phyloP scores from a whole-genome alignment of 2,113 vertebrate species.

The Xerus inauris region DNA sequence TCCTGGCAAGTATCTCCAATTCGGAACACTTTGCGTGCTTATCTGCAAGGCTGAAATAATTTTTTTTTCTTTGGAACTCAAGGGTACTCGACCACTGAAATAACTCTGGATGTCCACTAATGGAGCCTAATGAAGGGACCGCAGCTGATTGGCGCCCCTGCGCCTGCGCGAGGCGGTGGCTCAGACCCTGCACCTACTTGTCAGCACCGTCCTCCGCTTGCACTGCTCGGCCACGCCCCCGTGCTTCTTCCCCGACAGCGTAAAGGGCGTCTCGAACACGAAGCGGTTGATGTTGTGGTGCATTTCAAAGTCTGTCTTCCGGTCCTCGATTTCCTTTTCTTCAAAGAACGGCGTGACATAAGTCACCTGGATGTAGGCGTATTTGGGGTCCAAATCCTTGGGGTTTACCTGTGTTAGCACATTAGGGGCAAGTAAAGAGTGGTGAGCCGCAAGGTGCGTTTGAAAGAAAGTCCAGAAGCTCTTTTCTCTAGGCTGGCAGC shows the following conservation, averaged over 20 bases:
- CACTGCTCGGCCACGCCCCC: constrained; percentile 98
- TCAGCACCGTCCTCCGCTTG: constrained; percentile 96
- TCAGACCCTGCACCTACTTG: constrained; percentile 87
- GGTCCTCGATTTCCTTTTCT: constrained; percentile 95
- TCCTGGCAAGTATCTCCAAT: not conserved
- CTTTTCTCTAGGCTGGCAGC: not conserved
- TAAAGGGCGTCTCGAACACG: constrained; percentile 98
- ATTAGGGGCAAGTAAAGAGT: not conserved
- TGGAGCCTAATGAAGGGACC: fast-evolving
- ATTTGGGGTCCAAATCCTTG: constrained; percentile 96
- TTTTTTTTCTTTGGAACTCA: too few species aligned
- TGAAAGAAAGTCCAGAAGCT: not conserved
- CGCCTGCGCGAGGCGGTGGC: not conserved
- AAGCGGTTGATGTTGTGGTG: constrained; percentile 98
- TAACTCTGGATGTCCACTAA: fast-evolving
- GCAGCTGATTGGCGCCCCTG: fast-evolving
- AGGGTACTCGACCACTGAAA: too few species aligned
- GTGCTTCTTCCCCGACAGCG: constrained; percentile 96
- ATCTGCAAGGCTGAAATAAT: not conserved
- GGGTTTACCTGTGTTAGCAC: constrained; percentile 92
- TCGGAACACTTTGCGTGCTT: too few species aligned
- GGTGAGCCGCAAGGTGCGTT: not conserved
- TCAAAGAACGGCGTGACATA: constrained; percentile 97
- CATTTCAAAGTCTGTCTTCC: constrained; percentile 96
- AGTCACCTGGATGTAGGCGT: constrained; percentile 98